Evolutionary conservation across 2,797 vertebrate genomes (phyloP).

Genomic region (Aulostomus chinensis): DNA sequence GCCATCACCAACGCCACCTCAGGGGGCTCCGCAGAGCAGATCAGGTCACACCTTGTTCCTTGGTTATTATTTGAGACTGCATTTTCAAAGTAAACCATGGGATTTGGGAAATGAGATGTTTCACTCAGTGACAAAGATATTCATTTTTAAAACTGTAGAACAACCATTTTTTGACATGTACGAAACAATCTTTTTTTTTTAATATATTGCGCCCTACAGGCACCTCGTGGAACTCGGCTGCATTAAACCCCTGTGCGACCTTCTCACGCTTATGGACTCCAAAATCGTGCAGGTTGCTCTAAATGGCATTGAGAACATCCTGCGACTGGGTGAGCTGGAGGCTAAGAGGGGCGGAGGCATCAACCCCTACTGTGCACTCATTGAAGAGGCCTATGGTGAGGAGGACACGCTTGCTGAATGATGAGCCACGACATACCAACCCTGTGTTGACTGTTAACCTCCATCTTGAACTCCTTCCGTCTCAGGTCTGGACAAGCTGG

Average conservation of each 20-base stretch:
- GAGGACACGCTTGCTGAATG: no score
- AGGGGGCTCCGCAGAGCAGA: slow-evolving; percentile 94
- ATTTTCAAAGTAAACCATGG: no score
- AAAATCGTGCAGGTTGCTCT: slow-evolving; percentile 98
- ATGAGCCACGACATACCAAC: no score
- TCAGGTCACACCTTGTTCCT: slow-evolving; percentile 79
- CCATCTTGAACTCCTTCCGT: neutral
- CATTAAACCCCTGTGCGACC: slow-evolving; percentile 96
- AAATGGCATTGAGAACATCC: slow-evolving; percentile 95
- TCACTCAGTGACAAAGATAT: no score
- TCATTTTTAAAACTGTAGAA: no score
- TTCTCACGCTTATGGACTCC: slow-evolving; percentile 97
- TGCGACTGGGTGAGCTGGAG: slow-evolving; percentile 94
- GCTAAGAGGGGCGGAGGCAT: slow-evolving; percentile 93
- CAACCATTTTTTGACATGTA: no score
- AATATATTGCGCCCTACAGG: no score
- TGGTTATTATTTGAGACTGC: no score
- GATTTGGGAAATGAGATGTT: no score
- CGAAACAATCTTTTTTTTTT: neutral
- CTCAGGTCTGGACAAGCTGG: slow-evolving; percentile 95
- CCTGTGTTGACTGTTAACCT: no score
- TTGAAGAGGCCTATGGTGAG: slow-evolving; percentile 96
- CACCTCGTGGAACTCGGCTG: slow-evolving; percentile 95
- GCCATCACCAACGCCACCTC: slow-evolving; percentile 96
- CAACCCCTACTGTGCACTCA: slow-evolving; percentile 95